Evolutionary conservation across 2,888 invertebrate species (phyloP).

Genomic region (Toxonevra muliebris): DNA sequence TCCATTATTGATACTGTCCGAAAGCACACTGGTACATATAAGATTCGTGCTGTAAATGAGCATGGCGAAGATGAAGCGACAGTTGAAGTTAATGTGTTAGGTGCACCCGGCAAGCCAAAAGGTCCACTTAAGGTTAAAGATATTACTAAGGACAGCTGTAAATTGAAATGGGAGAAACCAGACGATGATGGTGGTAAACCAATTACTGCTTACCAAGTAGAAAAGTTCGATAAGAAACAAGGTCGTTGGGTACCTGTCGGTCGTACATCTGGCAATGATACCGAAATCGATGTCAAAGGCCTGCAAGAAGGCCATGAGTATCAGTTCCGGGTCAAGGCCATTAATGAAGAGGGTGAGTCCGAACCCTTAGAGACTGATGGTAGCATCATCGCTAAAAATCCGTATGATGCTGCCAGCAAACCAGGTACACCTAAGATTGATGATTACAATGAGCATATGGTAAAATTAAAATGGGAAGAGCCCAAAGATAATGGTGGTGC

Average conservation of each 20-base stretch:
- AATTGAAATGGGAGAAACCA: constrained; percentile 92
- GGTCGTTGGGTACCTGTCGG: constrained; percentile 95
- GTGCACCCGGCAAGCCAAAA: constrained; percentile 85
- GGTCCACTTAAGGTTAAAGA: constrained; percentile 90
- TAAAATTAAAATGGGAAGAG: constrained; percentile 91
- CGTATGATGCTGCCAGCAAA: constrained; percentile 87
- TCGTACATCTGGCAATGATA: constrained; percentile 80
- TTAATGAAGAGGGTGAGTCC: constrained; percentile 94
- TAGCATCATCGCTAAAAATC: constrained; percentile 93
- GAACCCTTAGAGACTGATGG: constrained; percentile 93
- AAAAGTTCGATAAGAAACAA: constrained; percentile 90
- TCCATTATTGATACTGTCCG: constrained; percentile 81
- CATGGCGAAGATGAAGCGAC: constrained; percentile 93
- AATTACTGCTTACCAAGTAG: constrained; percentile 90
- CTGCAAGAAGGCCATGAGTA: constrained; percentile 92
- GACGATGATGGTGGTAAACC: constrained; percentile 96
- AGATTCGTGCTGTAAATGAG: constrained; percentile 88
- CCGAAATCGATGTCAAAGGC: constrained; percentile 87
- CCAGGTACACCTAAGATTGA: constrained; percentile 87
- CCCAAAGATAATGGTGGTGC: constrained; percentile 97
- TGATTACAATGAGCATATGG: constrained; percentile 90
- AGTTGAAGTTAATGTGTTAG: constrained; percentile 88
- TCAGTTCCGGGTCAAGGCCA: constrained; percentile 91
- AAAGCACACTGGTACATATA: constrained; percentile 89
- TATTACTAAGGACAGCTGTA: constrained; percentile 89